phyloP scores from a whole-genome alignment of 2,888 invertebrate species.

The Sinhomidia bicolor region DNA sequence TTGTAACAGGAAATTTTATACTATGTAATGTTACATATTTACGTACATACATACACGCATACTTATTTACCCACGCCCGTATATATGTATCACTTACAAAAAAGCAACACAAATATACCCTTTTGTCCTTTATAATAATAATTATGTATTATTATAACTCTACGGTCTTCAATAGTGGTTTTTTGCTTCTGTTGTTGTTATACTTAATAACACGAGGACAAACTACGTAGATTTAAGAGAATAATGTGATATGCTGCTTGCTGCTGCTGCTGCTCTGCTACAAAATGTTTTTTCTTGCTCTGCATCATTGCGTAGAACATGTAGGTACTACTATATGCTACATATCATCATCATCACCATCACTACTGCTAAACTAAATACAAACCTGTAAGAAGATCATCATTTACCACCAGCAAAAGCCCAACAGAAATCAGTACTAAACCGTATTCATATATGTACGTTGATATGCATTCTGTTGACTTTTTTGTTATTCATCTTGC shows the following conservation, averaged over 20 bases:
- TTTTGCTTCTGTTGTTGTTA: no score
- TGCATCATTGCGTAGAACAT: neutral
- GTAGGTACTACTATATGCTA: neutral
- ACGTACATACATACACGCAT: neutral
- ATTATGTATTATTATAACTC: no score
- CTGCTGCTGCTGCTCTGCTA: neutral
- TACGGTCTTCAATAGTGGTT: no score
- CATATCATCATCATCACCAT: neutral
- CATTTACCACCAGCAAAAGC: neutral
- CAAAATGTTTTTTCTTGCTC: no score
- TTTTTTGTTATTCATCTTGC: neutral
- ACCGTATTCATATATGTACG: neutral
- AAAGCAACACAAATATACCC: neutral
- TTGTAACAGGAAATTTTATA: neutral
- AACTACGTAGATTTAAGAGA: conserved; percentile 28
- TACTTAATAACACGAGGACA: conserved; percentile 10
- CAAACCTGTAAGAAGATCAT: neutral
- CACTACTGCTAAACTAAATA: no score
- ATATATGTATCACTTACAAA: neutral
- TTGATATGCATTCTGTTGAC: neutral
- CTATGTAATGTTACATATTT: no score
- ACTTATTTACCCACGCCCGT: neutral
- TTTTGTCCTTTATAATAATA: conserved; percentile 7
- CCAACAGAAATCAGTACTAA: no score
- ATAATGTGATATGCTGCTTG: no score